Percentiles rank a stretch among this genome's conserved stretches.
Conservation (phyloP, 2,797 vertebrate genomes). For the Ataeniobius toweri region DNA sequence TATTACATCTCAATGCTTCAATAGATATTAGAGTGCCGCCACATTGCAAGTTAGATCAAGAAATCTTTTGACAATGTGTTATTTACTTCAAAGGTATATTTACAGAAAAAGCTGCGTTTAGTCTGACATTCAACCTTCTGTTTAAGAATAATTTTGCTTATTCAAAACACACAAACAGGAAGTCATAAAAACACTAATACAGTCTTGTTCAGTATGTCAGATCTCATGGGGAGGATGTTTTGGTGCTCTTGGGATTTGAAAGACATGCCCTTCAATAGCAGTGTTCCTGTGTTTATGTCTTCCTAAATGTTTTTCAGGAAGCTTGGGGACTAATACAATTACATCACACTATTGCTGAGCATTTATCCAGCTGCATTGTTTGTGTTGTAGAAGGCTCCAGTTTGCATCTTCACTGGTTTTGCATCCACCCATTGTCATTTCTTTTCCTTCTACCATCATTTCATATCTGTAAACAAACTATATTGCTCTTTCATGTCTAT, state of each 20-base stretch:
- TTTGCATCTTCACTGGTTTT: background rate
- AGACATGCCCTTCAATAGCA: conserved; percentile 1
- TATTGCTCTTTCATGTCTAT: background rate
- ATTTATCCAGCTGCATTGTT: conserved; percentile 27
- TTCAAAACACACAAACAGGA: conserved; percentile 33
- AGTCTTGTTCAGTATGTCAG: background rate
- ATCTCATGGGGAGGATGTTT: conserved; percentile 9
- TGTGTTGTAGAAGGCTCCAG: conserved; percentile 13
- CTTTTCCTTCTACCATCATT: background rate
- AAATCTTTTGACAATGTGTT: background rate
- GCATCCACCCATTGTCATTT: background rate
- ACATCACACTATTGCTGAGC: conserved; percentile 17
- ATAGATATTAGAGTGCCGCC: background rate
- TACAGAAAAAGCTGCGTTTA: background rate
- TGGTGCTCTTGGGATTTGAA: background rate
- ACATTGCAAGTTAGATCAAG: background rate
- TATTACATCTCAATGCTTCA: background rate
- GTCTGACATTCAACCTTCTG: background rate
- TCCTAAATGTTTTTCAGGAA: conserved; percentile 33
- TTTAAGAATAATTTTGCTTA: background rate
- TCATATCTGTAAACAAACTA: background rate
- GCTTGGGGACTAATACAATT: conserved; percentile 14
- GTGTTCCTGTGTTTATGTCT: conserved; percentile 22
- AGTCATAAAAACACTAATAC: conserved; percentile 29
- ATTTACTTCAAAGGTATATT: background rate